Evolutionary conservation across 1,140 invertebrate species (phyloP).

Genomic region (Littorina saxatilis): DNA sequence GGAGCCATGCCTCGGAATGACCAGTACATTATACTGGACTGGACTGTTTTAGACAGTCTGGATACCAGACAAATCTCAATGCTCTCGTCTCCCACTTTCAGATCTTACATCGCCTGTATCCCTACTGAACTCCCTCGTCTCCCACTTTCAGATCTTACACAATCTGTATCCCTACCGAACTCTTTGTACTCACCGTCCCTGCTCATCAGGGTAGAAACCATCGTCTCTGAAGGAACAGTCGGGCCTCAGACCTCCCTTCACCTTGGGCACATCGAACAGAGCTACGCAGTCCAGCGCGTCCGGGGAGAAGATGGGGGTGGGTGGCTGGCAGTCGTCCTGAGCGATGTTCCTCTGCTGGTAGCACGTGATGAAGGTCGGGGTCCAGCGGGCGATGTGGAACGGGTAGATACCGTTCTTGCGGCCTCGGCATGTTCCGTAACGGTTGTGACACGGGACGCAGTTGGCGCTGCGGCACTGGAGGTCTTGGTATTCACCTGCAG

Average conservation of each 20-base stretch:
- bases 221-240: conserved; percentile 45
- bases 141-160: no score
- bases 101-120: no score
- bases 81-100: no score
- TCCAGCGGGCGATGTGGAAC: conserved; percentile 44
- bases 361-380: conserved; percentile 51
- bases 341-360: conserved; percentile 54
- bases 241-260: conserved; percentile 44
- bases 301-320: conserved; percentile 52
- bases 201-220: conserved; percentile 56
- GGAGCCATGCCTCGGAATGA: no score
- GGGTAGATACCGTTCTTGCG: conserved; percentile 55
- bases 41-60: no score
- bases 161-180: no score
- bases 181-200: conserved; percentile 42
- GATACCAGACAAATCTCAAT: no score
- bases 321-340: conserved; percentile 50
- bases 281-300: conserved; percentile 48
- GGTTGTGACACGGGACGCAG: conserved; percentile 46
- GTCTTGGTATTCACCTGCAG: conserved; percentile 45
- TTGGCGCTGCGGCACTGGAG: conserved; percentile 36
- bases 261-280: conserved; percentile 53
- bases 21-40: no score
- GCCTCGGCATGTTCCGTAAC: conserved; percentile 48
- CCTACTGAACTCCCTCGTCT: no score